phyloP scores from a whole-genome alignment of 2,888 invertebrate species.

The Sacculina carcini region DNA sequence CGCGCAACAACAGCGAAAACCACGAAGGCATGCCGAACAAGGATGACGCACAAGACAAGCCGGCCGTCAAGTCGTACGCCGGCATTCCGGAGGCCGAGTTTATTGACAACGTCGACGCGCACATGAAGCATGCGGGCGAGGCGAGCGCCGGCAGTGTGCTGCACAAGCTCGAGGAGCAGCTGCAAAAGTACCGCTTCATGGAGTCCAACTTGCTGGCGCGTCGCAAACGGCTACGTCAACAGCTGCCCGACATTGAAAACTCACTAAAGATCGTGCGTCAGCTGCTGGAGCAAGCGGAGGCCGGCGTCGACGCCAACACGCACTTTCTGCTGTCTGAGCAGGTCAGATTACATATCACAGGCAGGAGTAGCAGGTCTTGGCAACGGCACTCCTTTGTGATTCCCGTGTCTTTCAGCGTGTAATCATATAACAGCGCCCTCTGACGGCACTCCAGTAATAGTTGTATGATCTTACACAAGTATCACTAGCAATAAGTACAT shows the following conservation, averaged over 20 bases:
- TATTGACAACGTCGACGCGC: constrained; percentile 72
- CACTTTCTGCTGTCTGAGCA: constrained; percentile 79
- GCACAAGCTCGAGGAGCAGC: constrained; percentile 64
- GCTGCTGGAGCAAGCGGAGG: constrained; percentile 47
- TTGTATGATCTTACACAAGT: too few relatives aligned
- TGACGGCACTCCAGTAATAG: too few relatives aligned
- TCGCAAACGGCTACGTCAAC: constrained; percentile 50
- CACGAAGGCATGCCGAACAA: too few relatives aligned
- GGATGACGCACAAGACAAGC: too few relatives aligned
- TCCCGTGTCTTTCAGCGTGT: too few relatives aligned
- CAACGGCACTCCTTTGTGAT: too few relatives aligned
- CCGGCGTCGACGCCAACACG: constrained; percentile 40
- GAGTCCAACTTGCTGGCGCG: constrained; percentile 70
- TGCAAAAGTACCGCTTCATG: constrained; percentile 92
- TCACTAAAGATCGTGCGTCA: constrained; percentile 76
- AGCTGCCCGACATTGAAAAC: constrained; percentile 79
- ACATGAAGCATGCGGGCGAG: constrained; percentile 67
- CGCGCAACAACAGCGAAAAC: too few relatives aligned
- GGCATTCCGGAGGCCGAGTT: constrained; percentile 14
- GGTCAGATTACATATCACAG: constrained; percentile 66
- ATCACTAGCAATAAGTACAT: too few relatives aligned
- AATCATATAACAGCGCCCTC: too few relatives aligned
- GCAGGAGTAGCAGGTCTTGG: constrained; percentile 51
- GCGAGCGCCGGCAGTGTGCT: constrained; percentile 41
- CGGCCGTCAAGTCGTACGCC: background rate